These are phyloP conservation scores for Zeuzera pyrina DNA, from an alignment of 2,888 invertebrate genomes.

Conservation along the genomic window DNA sequence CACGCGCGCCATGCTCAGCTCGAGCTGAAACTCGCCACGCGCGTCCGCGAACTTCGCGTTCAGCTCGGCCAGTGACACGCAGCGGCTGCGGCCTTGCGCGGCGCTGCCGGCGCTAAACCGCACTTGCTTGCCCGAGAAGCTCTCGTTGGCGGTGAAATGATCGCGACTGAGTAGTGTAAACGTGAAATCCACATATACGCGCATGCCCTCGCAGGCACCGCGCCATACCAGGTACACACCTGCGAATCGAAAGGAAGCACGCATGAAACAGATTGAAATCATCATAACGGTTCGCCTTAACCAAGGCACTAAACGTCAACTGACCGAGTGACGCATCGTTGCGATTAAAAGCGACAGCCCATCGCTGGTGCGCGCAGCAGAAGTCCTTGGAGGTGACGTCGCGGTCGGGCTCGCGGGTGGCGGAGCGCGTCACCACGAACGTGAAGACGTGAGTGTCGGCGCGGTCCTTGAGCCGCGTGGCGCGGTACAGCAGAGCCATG, in stretches of 20 bases:
- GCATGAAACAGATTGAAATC: neutral
- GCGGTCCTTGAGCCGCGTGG: constrained; percentile 86
- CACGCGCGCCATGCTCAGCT: constrained; percentile 83
- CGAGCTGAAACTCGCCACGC: constrained; percentile 86
- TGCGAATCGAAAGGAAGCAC: constrained; percentile 39
- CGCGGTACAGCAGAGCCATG: constrained; percentile 87
- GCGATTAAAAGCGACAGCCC: constrained; percentile 85
- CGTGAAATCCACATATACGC: constrained; percentile 85
- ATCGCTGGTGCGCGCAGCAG: constrained; percentile 85
- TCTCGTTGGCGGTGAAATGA: constrained; percentile 87
- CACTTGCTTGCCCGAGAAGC: constrained; percentile 84
- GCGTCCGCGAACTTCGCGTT: constrained; percentile 83
- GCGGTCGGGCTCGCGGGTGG: constrained; percentile 83
- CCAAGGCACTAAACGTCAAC: neutral
- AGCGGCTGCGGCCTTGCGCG: constrained; percentile 81
- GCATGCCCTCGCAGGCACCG: constrained; percentile 81
- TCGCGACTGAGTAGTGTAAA: constrained; percentile 86
- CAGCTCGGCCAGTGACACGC: constrained; percentile 80
- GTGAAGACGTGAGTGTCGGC: constrained; percentile 89
- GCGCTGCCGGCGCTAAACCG: constrained; percentile 78
- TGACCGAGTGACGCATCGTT: constrained; percentile 78
- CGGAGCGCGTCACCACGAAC: constrained; percentile 85
- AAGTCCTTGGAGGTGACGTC: constrained; percentile 89
- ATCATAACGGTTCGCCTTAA: neutral
- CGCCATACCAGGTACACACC: constrained; percentile 86